Base-by-base conservation (phyloP, 2,797 vertebrate genomes). In the Chelon auratus region DNA sequence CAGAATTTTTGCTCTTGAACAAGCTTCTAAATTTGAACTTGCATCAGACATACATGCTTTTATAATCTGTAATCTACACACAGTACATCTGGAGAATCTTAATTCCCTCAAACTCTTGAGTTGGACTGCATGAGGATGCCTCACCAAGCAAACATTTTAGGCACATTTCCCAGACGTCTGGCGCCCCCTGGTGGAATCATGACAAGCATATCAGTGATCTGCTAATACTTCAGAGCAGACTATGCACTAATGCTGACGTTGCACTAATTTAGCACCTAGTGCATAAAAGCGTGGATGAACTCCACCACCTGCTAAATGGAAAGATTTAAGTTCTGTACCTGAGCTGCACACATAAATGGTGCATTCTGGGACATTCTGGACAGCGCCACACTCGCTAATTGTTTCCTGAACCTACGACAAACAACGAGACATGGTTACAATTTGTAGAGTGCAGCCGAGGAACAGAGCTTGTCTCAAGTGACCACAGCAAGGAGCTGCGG, bases 131-230 rank as follows among this genome's bases (percentile, higher is more conserved):
- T 33, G 14, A 71, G 37, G 17, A 55, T 20, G 11, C 61, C 22
- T 55, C 18, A 22, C 8, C 3, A 3, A 26, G 2, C 8, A 39
- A 26, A 67, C 11, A 24, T 3, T 3, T 11, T 24, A 15, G 12
- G 1, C 9, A 30, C 13, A 9, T 56, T 78, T 54, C 22, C 5
- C 53, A 72, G 79, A 63, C 43, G 76, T 91, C 75, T 93, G 83
- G 86, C 48, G 81, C 91, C 85, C 80, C 79, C 91, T 77, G 52
- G 77, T 90, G 92, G 78, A 70, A 5, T 0, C 7, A 65, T 0
- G 20, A 37, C 0, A 59, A 26, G 54, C 1, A 1, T 3, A 15
- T 65, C 1, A 4, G n/a, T 3, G 1, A 9, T 1, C 0, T 3
- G 15, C 8, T 18, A 0, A 20, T n/a, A 36, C 9, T 14, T 22